phyloP scores from a whole-genome alignment of 2,888 invertebrate genomes.

The Gortyna flavago region DNA sequence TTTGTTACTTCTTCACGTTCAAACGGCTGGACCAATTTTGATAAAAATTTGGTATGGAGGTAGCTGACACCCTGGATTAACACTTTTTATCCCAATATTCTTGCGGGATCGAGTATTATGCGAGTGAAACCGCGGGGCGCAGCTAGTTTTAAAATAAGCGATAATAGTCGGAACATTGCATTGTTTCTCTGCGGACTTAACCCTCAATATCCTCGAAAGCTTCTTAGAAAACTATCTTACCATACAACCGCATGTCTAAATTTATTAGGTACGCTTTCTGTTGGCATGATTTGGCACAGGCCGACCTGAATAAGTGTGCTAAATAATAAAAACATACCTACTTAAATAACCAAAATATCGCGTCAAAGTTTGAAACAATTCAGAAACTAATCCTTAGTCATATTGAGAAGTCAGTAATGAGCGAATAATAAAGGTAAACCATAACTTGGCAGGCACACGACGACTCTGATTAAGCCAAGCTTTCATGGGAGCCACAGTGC shows the following conservation, averaged over 20 bases:
- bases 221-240: neutral
- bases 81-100: too few species aligned
- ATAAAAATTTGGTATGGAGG: too few species aligned
- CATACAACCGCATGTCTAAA: neutral
- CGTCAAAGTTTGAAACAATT: slow-evolving; percentile 1
- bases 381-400: neutral
- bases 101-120: too few species aligned
- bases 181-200: neutral
- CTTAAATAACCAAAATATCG: neutral
- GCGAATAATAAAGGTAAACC: slow-evolving; percentile 53
- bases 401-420: slow-evolving; percentile 49
- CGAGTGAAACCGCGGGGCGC: too few species aligned
- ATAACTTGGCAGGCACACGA: slow-evolving; percentile 56
- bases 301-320: neutral
- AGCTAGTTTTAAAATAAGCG: neutral
- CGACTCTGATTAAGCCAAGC: slow-evolving; percentile 76
- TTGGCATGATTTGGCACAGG: neutral
- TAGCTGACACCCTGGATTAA: too few species aligned
- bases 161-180: too few species aligned
- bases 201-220: neutral
- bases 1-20: too few species aligned
- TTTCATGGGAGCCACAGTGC: slow-evolving; percentile 72
- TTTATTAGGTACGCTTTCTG: neutral
- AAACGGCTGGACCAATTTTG: too few species aligned
- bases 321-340: neutral